Base-by-base conservation (phyloP, 2,113 vertebrate species). In the Osmerus mordax region DNA sequence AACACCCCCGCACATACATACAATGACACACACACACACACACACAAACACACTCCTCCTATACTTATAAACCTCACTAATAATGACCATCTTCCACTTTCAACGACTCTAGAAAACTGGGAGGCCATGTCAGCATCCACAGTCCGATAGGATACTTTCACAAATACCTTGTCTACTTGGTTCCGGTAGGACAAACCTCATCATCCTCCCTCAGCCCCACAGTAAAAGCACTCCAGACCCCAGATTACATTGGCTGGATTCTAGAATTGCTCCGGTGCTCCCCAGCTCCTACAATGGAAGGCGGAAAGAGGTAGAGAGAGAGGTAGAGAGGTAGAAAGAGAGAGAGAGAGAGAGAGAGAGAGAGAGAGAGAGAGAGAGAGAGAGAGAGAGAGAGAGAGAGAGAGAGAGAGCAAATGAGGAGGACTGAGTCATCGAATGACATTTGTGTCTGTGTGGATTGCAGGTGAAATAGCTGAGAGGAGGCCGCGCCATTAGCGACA, bases 231-330 rank as follows among this genome's bases (percentile, higher is more conserved):
- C 36, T 41, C 8, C 36, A 41, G 36, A 41, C 8, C 36, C 36
- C 5, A 41, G 36, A 41, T 41, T 41, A 41, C 36, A 72, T 64
- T 84, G 78, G 75, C 69, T 3, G 21, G 4, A 6, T 32, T 83
- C 76, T 76, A 81, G 62, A 59, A 73, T 82, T 78, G 78, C 83
- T 74, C 70, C 47, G 77, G 41, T 68, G 68, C 41, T 74, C 23
- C 3, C 63, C 69, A 72, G 70, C 71, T 78, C 67, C 29, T 61
- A 69, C 70, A 66, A 74, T 67, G 61, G 36, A 8, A 41, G 36
- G 36, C 36, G 36, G 36, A 41, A 41, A 41, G 36, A 41, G 36
- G 36, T 7, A 19, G 55, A 56, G 63, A 72, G 15, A 59, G 21
- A 23, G 21, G 1, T 1, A 23, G 21, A 23, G 23, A 23, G 23